Percentiles rank a stretch among this genome's conserved stretches.
phyloP scores from a whole-genome alignment of 2,113 vertebrate genomes.

The Muntiacus muntjak region DNA sequence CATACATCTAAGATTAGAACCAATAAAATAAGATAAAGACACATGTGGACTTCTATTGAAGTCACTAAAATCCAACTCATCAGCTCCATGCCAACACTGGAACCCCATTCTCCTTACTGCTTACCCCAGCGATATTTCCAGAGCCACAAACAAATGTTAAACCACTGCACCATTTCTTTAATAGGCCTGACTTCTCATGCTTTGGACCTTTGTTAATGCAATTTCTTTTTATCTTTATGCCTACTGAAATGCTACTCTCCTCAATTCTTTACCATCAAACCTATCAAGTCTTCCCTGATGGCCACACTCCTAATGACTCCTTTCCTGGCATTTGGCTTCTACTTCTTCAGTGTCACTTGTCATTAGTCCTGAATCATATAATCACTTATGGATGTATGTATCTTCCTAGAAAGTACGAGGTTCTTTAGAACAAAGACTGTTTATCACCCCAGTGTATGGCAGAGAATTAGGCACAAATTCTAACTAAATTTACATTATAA shows the following conservation, averaged over 20 bases:
- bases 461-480: constrained; percentile 8
- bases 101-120: background rate
- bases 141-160: background rate
- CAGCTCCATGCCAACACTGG: background rate
- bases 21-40: background rate
- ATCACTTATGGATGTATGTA: background rate
- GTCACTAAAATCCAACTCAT: background rate
- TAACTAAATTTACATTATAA: background rate
- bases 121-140: background rate
- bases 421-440: background rate
- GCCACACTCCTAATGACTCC: background rate
- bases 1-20: background rate
- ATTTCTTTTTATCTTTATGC: background rate
- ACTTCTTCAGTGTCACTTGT: background rate
- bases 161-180: background rate
- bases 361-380: background rate
- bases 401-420: background rate
- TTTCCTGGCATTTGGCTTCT: background rate
- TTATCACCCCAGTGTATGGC: background rate
- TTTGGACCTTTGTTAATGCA: background rate
- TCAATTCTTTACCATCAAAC: background rate
- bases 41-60: background rate
- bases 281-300: background rate
- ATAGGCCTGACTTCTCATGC: background rate
- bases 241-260: background rate